These are phyloP conservation scores for Drosophila mimetica DNA, from an alignment of 2,888 invertebrate species.

Conservation along the genomic window DNA sequence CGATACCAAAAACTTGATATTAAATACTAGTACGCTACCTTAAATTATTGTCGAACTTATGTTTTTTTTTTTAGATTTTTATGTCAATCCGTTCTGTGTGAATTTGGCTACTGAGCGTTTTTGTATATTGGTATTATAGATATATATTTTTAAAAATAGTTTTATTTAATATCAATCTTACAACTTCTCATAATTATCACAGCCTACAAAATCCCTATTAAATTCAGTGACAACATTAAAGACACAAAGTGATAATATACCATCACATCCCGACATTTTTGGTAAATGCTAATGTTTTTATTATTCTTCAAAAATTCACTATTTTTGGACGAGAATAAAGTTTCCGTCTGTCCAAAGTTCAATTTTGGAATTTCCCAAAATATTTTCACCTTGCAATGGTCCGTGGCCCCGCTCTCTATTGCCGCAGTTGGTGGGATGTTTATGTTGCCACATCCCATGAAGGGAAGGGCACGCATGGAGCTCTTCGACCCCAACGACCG, in stretches of 20 bases:
- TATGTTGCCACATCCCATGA: constrained; percentile 73
- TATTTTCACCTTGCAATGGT: constrained; percentile 38
- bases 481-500: constrained; percentile 45
- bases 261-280: not conserved
- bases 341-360: constrained; percentile 4
- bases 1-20: too few relatives aligned
- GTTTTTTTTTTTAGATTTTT: too few relatives aligned
- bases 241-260: not conserved
- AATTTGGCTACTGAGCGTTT: too few relatives aligned
- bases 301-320: not conserved
- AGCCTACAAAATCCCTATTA: too few relatives aligned
- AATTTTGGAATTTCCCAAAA: constrained; percentile 28
- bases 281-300: not conserved
- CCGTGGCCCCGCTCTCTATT: constrained; percentile 37
- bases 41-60: too few relatives aligned
- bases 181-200: too few relatives aligned
- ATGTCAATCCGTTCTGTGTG: too few relatives aligned
- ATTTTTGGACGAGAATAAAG: not conserved
- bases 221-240: too few relatives aligned
- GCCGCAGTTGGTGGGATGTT: constrained; percentile 62
- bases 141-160: too few relatives aligned
- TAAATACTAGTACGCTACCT: too few relatives aligned
- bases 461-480: constrained; percentile 63
- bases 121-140: too few relatives aligned
- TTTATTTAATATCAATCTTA: too few relatives aligned